Conservation (phyloP, 2,888 invertebrate species). For the Busseola fusca region DNA sequence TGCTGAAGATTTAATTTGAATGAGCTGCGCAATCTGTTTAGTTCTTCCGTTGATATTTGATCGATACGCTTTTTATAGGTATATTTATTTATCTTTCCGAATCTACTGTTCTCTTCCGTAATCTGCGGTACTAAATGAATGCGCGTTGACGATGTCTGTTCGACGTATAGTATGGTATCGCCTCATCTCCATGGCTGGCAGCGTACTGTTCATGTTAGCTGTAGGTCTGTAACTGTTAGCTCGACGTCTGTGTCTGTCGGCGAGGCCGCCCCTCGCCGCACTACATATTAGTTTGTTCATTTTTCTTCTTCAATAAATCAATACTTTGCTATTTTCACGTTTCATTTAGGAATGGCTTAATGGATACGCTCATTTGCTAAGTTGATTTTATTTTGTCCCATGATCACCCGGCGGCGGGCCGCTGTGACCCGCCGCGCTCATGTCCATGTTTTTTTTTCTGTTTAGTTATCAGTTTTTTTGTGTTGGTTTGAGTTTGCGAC, state of each 20-base stretch:
- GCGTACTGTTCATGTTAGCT: slow-evolving; percentile 87
- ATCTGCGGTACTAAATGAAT: slow-evolving; percentile 87
- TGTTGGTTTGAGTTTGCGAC: slow-evolving; percentile 79
- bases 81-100: slow-evolving; percentile 88
- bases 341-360: slow-evolving; percentile 88
- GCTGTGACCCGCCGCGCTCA: slow-evolving; percentile 66
- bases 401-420: slow-evolving; percentile 68
- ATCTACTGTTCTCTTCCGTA: slow-evolving; percentile 86
- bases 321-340: slow-evolving; percentile 85
- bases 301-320: slow-evolving; percentile 82
- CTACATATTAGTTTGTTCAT: slow-evolving; percentile 84
- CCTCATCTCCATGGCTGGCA: slow-evolving; percentile 87
- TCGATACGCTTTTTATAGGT: slow-evolving; percentile 89
- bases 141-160: slow-evolving; percentile 87
- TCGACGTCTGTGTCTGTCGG: slow-evolving; percentile 83
- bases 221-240: slow-evolving; percentile 87
- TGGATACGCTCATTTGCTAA: slow-evolving; percentile 86
- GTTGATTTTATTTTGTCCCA: slow-evolving; percentile 78
- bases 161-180: slow-evolving; percentile 86
- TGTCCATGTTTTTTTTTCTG: slow-evolving; percentile 81
- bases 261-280: slow-evolving; percentile 84
- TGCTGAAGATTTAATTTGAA: slow-evolving; percentile 89
- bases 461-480: slow-evolving; percentile 84
- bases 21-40: slow-evolving; percentile 89
- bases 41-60: slow-evolving; percentile 87